Conservation (phyloP, 2,888 invertebrate species). For the Pomacea canaliculata region DNA sequence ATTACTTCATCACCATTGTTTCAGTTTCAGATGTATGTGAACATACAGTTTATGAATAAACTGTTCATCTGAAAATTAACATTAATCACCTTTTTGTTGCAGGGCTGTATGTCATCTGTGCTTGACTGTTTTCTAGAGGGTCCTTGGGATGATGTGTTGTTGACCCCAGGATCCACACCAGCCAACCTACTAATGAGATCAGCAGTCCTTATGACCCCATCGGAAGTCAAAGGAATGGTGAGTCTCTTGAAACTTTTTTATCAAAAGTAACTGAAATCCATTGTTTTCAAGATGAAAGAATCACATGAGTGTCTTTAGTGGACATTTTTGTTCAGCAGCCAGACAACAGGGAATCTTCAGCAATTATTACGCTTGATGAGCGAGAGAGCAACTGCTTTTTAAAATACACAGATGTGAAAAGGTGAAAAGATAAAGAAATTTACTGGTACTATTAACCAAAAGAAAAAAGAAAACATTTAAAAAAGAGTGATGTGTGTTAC, state of each 20-base stretch:
- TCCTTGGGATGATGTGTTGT: constrained; percentile 43
- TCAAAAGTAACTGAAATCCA: neutral
- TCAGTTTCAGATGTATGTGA: too few relatives aligned
- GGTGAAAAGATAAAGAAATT: too few relatives aligned
- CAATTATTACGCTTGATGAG: too few relatives aligned
- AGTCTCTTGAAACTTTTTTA: constrained; percentile 39
- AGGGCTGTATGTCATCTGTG: constrained; percentile 82
- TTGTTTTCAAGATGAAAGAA: neutral
- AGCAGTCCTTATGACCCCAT: constrained; percentile 79
- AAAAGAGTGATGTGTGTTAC: constrained; percentile 1
- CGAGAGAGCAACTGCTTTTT: too few relatives aligned
- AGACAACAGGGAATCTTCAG: too few relatives aligned
- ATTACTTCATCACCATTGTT: too few relatives aligned
- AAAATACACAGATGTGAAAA: too few relatives aligned
- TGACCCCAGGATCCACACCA: constrained; percentile 12
- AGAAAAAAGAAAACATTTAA: too few relatives aligned
- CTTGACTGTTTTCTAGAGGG: constrained; percentile 79
- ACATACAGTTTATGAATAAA: too few relatives aligned
- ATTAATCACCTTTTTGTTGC: constrained; percentile 30
- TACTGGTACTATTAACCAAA: too few relatives aligned
- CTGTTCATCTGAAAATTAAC: too few relatives aligned
- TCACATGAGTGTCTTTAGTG: neutral
- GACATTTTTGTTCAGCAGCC: too few relatives aligned
- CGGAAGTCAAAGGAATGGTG: constrained; percentile 77
- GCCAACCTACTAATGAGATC: constrained; percentile 69